Conservation (phyloP, 2,888 invertebrate genomes). For the Orthonychiurus folsomi region DNA sequence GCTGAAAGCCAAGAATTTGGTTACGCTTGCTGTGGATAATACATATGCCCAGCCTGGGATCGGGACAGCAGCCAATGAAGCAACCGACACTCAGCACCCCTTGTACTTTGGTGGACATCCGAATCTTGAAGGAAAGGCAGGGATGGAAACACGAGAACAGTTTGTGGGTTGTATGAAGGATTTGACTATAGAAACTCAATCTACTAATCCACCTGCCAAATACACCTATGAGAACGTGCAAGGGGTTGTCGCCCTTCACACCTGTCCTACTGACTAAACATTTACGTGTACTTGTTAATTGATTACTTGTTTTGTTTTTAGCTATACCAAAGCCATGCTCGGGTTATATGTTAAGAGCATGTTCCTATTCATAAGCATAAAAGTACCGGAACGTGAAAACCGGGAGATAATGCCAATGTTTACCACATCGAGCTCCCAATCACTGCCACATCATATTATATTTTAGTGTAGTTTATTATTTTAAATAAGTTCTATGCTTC, state of each 20-base stretch:
- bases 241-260: constrained; percentile 32
- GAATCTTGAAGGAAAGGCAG: constrained; percentile 48
- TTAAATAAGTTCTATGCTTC: no score
- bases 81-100: constrained; percentile 56
- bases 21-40: constrained; percentile 77
- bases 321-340: no score
- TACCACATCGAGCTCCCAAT: no score
- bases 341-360: no score
- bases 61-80: constrained; percentile 54
- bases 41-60: constrained; percentile 63
- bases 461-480: no score
- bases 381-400: no score
- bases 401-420: no score
- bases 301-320: no score
- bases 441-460: no score
- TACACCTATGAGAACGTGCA: constrained; percentile 28
- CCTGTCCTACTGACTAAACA: constrained; percentile 33
- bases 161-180: constrained; percentile 70
- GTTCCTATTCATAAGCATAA: no score
- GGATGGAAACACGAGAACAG: constrained; percentile 57
- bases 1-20: constrained; percentile 79
- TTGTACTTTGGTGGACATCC: constrained; percentile 87
- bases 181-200: constrained; percentile 39
- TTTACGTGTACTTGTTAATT: no score
- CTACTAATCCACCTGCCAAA: constrained; percentile 18